A percentile compares a stretch with the other conserved stretches of the same genome.
Evolutionary conservation across 2,888 invertebrate species (phyloP).

Genomic region (Leptothorax acervorum): DNA sequence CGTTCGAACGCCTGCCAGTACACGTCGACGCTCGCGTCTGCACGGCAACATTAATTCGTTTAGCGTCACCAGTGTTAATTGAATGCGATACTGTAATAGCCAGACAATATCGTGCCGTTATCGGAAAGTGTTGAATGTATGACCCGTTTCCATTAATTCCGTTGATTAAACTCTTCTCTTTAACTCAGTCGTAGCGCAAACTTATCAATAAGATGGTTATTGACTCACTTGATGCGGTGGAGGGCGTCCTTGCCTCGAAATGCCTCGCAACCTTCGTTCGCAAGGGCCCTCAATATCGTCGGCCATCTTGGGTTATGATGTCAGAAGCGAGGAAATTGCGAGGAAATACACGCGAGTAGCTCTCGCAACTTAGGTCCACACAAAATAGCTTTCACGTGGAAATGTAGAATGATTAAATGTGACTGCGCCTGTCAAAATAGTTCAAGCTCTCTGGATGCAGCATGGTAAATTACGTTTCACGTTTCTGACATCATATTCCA

Average conservation of each 20-base stretch:
- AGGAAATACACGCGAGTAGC: slow-evolving; percentile 47
- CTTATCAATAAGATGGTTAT: slow-evolving; percentile 39
- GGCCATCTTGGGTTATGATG: slow-evolving; percentile 42
- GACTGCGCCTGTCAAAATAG: slow-evolving; percentile 36
- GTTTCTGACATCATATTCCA: slow-evolving; percentile 25
- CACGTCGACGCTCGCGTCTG: neutral
- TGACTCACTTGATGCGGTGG: slow-evolving; percentile 18
- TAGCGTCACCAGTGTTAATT: slow-evolving; percentile 50
- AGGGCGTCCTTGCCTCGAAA: slow-evolving; percentile 24
- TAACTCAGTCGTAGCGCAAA: slow-evolving; percentile 19
- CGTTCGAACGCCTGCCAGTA: neutral
- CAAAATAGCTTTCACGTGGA: slow-evolving; percentile 29
- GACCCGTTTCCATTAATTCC: slow-evolving; percentile 30
- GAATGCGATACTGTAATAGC: slow-evolving; percentile 39
- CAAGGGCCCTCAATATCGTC: slow-evolving; percentile 32
- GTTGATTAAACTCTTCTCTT: slow-evolving; percentile 24
- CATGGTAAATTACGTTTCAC: slow-evolving; percentile 32
- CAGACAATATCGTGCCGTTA: slow-evolving; percentile 15
- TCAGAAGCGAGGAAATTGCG: slow-evolving; percentile 48
- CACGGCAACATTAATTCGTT: slow-evolving; percentile 35
- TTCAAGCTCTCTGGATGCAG: neutral
- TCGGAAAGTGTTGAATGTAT: slow-evolving; percentile 30
- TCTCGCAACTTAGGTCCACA: slow-evolving; percentile 38
- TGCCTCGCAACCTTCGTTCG: slow-evolving; percentile 21
- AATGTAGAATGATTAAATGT: slow-evolving; percentile 47